Conservation (phyloP, 1,140 invertebrate genomes). For the Drosophila burlai region DNA sequence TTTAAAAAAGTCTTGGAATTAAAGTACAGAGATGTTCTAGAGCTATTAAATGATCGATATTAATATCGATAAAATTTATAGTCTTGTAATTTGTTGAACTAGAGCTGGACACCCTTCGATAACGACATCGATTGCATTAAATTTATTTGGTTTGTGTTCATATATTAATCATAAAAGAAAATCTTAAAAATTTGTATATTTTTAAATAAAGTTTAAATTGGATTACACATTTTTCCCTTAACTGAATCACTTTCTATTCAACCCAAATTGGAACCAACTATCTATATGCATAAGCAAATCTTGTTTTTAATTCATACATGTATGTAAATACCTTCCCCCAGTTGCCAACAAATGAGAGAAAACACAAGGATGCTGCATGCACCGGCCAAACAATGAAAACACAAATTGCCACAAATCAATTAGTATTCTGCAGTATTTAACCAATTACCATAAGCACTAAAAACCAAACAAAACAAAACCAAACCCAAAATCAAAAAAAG, state of each 20-base stretch:
- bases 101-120: neutral
- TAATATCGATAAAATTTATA: neutral
- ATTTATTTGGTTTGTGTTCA: neutral
- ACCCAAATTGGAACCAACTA: neutral
- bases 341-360: constrained; percentile 23
- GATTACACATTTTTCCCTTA: neutral
- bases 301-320: constrained; percentile 17
- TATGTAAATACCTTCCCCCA: constrained; percentile 15
- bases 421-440: constrained; percentile 41
- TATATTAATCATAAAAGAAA: neutral
- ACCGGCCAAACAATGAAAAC: constrained; percentile 46
- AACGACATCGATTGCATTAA: neutral
- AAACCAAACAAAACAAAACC: constrained; percentile 12
- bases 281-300: neutral
- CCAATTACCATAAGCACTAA: constrained; percentile 50
- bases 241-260: neutral
- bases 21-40: neutral
- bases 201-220: no score
- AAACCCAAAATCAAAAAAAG: constrained; percentile 9
- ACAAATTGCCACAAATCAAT: constrained; percentile 43
- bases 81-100: neutral
- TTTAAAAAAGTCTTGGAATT: neutral
- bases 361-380: constrained; percentile 52
- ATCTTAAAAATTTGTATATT: neutral
- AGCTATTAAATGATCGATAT: no score